Conservation (phyloP, 2,797 vertebrate species). For the Orientallactaga sibirica region DNA sequence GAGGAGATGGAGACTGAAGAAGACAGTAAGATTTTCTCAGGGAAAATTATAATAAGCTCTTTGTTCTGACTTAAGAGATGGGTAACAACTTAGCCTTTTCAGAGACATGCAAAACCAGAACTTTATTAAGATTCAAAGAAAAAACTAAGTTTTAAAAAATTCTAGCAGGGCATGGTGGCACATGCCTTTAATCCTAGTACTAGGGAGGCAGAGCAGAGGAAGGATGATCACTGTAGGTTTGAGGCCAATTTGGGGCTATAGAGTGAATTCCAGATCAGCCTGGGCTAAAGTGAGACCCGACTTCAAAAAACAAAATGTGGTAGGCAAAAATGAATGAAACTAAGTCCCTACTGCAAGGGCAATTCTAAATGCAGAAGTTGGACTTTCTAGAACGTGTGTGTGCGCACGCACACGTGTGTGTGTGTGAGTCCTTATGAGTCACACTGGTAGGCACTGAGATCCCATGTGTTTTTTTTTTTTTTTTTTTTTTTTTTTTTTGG, state of each 20-base stretch:
- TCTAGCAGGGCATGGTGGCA: too few species aligned
- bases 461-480: too few species aligned
- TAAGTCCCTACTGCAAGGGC: background rate
- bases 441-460: background rate
- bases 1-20: conserved; percentile 52
- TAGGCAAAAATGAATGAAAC: conserved; percentile 36
- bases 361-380: background rate
- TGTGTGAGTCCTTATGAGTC: background rate
- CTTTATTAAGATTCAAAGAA: conserved; percentile 48
- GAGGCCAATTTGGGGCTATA: too few species aligned
- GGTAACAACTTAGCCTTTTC: conserved; percentile 54
- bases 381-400: background rate
- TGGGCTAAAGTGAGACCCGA: too few species aligned
- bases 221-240: too few species aligned
- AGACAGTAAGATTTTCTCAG: conserved; percentile 79
- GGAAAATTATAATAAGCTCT: conserved; percentile 72
- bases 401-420: too few species aligned
- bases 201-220: too few species aligned
- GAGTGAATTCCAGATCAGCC: too few species aligned
- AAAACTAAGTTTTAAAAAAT: conserved; percentile 44
- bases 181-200: too few species aligned
- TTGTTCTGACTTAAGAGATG: conserved; percentile 65
- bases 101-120: conserved; percentile 62
- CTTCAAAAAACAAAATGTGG: background rate
- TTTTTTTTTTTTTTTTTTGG: too few species aligned